A percentile compares a stretch with the other conserved stretches of the same genome.
Evolutionary conservation across 2,113 vertebrate species (phyloP).

Genomic region (Chloropsis hardwickii): DNA sequence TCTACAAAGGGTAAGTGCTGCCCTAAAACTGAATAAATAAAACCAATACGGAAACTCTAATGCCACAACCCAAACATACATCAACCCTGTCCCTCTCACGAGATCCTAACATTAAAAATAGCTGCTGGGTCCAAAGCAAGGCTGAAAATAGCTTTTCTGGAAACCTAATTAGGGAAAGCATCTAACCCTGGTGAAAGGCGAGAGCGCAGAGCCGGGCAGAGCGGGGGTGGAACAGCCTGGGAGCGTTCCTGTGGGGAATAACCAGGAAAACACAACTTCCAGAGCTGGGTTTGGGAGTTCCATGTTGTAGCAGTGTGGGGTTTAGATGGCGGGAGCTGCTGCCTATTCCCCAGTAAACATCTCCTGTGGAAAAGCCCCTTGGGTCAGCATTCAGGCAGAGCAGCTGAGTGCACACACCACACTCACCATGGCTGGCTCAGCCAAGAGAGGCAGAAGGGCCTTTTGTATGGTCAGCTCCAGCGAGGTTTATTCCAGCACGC

Average conservation of each 20-base stretch:
- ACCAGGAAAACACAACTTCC: neutral
- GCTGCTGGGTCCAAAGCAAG: neutral
- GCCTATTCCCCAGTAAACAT: no score
- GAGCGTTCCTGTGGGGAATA: neutral
- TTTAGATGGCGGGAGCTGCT: no score
- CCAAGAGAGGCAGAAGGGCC: no score
- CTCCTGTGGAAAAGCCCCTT: no score
- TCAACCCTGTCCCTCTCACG: neutral
- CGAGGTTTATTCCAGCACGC: no score
- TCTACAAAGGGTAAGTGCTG: neutral
- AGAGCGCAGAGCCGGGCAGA: neutral
- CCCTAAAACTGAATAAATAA: neutral
- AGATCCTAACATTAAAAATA: neutral
- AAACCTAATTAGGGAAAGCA: neutral
- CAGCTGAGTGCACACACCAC: no score
- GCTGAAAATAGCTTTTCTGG: conserved; percentile 24
- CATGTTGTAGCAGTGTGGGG: no score
- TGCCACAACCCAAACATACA: neutral
- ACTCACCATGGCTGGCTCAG: no score
- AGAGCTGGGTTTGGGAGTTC: neutral
- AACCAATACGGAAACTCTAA: neutral
- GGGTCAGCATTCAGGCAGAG: no score
- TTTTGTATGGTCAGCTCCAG: no score
- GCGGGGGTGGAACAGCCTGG: neutral
- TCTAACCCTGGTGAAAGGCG: neutral